Evolutionary conservation across 2,113 vertebrate species (phyloP), one percentile per base, ranked within the genome.

Genomic region (Pangasianodon hypophthalmus): DNA sequence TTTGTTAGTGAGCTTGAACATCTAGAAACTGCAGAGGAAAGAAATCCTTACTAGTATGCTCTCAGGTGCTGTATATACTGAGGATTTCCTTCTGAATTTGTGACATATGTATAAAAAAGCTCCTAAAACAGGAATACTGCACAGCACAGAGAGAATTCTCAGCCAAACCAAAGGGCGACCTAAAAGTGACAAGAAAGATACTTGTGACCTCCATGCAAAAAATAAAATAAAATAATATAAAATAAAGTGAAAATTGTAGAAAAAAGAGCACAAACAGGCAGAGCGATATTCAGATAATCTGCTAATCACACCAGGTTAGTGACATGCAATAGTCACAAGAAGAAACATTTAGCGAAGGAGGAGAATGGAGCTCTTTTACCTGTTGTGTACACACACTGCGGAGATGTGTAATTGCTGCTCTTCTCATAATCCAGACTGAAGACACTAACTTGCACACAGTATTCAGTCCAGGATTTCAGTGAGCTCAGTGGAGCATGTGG

Each of bases 361-460:
- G 1, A 21, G 32, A n/a, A 41, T 1, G 11, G n/a, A 1, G 6
- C 60, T 24, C 14, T 73, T 18, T 14, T 60, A 69, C 89, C 90
- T 71, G 54, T 69, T 9, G 90, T 93, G n/a, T n/a, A 44, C 13
- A 75, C 83, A 86, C 92, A 93, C 82, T 81, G 80, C 4, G 54
- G 48, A 19, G 46, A 26, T 21, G 91, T 89, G 86, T 82, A 89
- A 52, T 44, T 86, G 64, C 91, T 92, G 29, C 0, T 71, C 37
- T 86, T 91, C 0, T 75, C 4, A 44, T 54, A 87, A 0, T 0
- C 10, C 7, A 16, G 16, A 69, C n/a, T 83, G 80, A 88, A 88
- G n/a, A 75, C 26, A 0, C 41, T 29, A 71, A 93, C 87, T 56
- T 89, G 87, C 50, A 93, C 44, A 81, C 92, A 93, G 87, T 91